Evolutionary conservation across 2,797 vertebrate genomes (phyloP).

Genomic region (Propithecus perrieri): DNA sequence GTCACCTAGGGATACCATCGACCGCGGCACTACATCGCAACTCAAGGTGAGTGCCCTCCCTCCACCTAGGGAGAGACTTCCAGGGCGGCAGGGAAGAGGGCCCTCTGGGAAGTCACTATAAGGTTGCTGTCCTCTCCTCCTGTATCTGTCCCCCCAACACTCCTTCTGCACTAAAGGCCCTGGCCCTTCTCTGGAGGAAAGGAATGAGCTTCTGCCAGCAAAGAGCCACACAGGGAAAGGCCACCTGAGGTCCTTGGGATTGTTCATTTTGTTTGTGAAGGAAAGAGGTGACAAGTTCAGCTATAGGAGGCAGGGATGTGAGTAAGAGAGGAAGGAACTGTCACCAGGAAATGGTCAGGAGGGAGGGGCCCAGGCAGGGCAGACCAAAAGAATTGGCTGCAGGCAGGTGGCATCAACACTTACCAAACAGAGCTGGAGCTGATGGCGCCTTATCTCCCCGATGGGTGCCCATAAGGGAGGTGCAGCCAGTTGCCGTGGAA

Average conservation of each 20-base stretch:
- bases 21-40: conserved; percentile 97
- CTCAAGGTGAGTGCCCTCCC: conserved; percentile 91
- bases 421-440: not conserved
- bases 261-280: not conserved
- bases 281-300: not conserved
- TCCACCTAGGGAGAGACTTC: not conserved
- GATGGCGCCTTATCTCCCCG: not conserved
- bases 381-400: not conserved
- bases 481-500: not conserved
- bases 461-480: not conserved
- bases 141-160: not conserved
- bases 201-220: not conserved
- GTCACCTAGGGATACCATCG: conserved; percentile 94
- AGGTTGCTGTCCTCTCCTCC: not conserved
- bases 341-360: not conserved
- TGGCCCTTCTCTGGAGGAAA: not conserved
- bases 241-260: not conserved
- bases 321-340: not conserved
- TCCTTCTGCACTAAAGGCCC: not conserved
- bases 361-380: not conserved
- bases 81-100: not conserved
- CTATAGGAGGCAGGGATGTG: not conserved
- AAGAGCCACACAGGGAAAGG: not conserved
- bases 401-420: accelerated
- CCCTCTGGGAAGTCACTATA: not conserved